Evolutionary conservation across 2,888 invertebrate species (phyloP).

Genomic region (Sinelater perroti): DNA sequence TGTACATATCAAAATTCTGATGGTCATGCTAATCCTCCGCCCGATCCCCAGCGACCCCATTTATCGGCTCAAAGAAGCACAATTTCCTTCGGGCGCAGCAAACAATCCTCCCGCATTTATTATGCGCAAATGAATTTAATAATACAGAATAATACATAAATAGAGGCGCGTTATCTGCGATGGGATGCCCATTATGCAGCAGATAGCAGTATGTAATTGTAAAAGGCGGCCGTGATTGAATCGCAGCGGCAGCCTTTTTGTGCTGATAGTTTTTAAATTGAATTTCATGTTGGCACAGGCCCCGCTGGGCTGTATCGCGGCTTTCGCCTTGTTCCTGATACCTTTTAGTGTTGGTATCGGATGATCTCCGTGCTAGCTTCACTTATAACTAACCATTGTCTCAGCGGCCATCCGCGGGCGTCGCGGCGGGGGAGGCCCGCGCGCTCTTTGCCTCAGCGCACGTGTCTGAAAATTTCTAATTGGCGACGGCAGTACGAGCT

Average conservation of each 20-base stretch:
- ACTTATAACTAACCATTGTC: conserved; percentile 32
- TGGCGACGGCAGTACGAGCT: too few relatives aligned
- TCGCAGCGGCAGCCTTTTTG: conserved; percentile 57
- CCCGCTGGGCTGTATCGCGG: conserved; percentile 41
- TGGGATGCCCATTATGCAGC: conserved; percentile 45
- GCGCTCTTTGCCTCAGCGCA: too few relatives aligned
- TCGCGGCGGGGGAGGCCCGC: too few relatives aligned
- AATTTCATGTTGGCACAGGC: conserved; percentile 51
- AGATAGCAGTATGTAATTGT: conserved; percentile 52
- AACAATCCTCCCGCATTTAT: conserved; percentile 27
- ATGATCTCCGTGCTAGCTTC: conserved; percentile 34
- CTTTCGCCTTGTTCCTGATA: conserved; percentile 43
- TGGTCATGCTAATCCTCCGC: too few relatives aligned
- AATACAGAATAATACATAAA: conserved; percentile 30
- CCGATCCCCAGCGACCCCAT: too few relatives aligned
- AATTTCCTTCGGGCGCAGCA: conserved; percentile 17
- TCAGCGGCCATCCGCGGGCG: too few relatives aligned
- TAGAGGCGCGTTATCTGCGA: conserved; percentile 31
- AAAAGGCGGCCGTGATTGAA: conserved; percentile 57
- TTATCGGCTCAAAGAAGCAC: conserved; percentile 17
- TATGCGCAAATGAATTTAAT: conserved; percentile 29
- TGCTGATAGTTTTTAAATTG: conserved; percentile 56
- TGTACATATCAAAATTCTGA: too few relatives aligned
- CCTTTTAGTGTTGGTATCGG: conserved; percentile 42
- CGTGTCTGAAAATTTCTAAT: too few relatives aligned